Evolutionary conservation across 37 sponge, comb jelly and placozoan species (phyloP), one percentile per base, ranked within the genome.

Genomic region (Spongia lamella): DNA sequence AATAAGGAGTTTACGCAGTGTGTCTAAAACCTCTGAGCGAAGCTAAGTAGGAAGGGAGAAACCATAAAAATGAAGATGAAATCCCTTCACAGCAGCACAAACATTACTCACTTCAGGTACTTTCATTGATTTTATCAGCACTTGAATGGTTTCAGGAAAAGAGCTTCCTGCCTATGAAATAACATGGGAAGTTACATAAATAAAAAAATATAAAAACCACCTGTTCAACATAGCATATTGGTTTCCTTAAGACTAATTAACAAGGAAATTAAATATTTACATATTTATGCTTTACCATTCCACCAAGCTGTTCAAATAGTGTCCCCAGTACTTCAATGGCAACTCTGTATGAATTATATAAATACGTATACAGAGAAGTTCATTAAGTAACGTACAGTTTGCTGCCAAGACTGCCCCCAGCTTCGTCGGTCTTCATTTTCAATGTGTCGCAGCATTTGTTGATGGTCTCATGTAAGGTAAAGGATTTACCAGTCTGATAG

Each of bases 371-470:
- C 68, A 67, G 17, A 25, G 7, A 58, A 27, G 60, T 58, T 30
- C 2, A 7, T 24, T 36, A 27, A 69, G 4, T 7, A 20, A 38
- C 54, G 43, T 36, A 53, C 71, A 40, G 19, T 43, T 43, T 43
- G 47, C 47, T 43, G 47, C 9, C 9, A 13, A 43, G 9, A 43
- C 47, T 43, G 5, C 7, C 47, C 5, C 47, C 47, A 43, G 47
- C 47, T 43, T 43, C 47, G 9, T 43, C 47, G 9, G 47, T 43
- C 47, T 43, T 43, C 7, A 16, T 62, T 54, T 68, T 75, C 32
- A 92, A 21, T 32, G 83, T 68, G 53, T 94, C 95, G n/a, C 81
- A 85, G 67, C 91, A 90, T 36, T 80, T 82, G 16, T 81, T 71
- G 25, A 94, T 53, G 11, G 86, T 79, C 27, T 76, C 83, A 61